phyloP scores from a whole-genome alignment of 2,797 vertebrate species.

The Cryptoblepharus egeriae region DNA sequence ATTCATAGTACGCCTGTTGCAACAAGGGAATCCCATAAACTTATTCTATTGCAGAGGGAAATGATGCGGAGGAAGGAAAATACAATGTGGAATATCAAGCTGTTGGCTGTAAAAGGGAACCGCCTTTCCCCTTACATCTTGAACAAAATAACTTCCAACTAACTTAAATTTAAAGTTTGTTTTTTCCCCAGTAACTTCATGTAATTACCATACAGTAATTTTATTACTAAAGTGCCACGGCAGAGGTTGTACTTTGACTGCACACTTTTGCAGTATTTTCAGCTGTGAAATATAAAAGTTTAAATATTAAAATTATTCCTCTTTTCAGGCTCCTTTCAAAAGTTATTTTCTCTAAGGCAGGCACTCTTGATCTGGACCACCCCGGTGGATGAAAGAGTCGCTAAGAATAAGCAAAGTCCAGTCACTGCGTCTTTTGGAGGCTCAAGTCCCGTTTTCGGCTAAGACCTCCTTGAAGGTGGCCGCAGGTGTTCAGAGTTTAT shows the following conservation, averaged over 20 bases:
- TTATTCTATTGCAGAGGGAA: not conserved
- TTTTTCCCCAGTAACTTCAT: no score
- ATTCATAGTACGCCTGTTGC: no score
- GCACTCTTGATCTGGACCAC: not conserved
- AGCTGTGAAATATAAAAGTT: not conserved
- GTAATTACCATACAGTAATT: no score
- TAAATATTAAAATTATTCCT: not conserved
- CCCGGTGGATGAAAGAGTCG: not conserved
- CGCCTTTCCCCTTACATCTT: not conserved
- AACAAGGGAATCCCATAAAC: no score
- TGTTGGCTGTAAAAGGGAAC: not conserved
- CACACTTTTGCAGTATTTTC: not conserved
- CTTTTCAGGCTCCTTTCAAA: not conserved
- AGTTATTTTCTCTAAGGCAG: no score
- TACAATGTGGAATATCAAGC: not conserved
- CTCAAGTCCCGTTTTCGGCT: not conserved
- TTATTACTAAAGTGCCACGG: no score
- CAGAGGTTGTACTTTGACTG: no score
- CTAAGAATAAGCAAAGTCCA: not conserved
- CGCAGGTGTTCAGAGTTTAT: not conserved
- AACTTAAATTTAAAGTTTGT: not conserved
- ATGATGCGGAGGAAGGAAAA: no score
- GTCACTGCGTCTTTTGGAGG: conserved; percentile 6
- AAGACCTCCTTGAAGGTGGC: not conserved
- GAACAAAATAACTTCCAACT: not conserved